phyloP scores from a whole-genome alignment of 1,140 invertebrate genomes.

The Hesperophylax magnus region DNA sequence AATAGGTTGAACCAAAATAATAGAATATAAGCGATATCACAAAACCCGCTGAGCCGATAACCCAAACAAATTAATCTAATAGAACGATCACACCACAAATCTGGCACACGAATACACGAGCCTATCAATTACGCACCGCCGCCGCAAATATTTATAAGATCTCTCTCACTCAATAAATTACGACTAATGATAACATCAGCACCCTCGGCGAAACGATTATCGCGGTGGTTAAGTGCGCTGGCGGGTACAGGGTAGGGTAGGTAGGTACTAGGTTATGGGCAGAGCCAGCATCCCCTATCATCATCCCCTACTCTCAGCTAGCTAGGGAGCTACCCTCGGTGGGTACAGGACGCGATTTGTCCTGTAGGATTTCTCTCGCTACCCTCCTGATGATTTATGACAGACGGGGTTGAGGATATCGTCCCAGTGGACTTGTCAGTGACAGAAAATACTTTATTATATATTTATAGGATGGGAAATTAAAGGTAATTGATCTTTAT shows the following conservation, averaged over 20 bases:
- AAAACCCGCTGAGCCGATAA: too few species aligned
- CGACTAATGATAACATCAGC: constrained; percentile 39
- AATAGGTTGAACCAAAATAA: too few species aligned
- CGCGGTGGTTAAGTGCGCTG: constrained; percentile 35
- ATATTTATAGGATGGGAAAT: not conserved
- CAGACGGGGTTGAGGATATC: not conserved
- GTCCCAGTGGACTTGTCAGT: not conserved
- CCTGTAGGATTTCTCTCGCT: constrained; percentile 24
- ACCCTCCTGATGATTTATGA: constrained; percentile 46
- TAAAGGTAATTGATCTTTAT: not conserved
- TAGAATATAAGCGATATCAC: too few species aligned
- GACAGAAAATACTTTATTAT: not conserved
- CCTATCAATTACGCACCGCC: constrained; percentile 29
- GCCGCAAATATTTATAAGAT: constrained; percentile 34
- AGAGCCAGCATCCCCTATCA: not conserved
- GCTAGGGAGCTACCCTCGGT: not conserved
- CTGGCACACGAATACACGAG: too few species aligned
- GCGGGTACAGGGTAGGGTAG: too few species aligned
- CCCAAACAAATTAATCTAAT: not conserved
- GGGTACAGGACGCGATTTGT: constrained; percentile 30
- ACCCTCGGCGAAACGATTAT: constrained; percentile 32
- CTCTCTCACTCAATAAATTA: constrained; percentile 42
- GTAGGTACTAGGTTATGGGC: too few species aligned
- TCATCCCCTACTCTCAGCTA: not conserved
- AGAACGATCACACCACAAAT: constrained; percentile 3